Base-by-base conservation (phyloP, 2,888 invertebrate species). In the Chouioia cunea region DNA sequence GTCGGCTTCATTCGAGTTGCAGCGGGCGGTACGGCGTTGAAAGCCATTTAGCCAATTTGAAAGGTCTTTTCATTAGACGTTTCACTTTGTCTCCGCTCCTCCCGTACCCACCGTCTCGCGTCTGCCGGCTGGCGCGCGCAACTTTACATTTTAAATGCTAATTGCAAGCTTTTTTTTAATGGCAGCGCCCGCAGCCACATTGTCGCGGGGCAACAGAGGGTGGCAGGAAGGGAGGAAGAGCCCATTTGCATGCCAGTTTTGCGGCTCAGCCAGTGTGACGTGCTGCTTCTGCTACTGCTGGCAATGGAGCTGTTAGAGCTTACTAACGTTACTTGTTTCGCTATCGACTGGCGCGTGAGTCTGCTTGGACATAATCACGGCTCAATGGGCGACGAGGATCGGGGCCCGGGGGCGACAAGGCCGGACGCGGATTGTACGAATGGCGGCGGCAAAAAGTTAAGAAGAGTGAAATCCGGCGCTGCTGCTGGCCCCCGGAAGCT, bases 31-130 rank as follows among this genome's bases (percentile, higher is more conserved):
- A 65, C 79, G 76, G 78, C 77, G 74, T 80, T 83, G 83, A 84
- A 84, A 84, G 81, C 80, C 83, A 83, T 84, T 83, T 83, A 84
- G 82, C 81, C 81, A 81, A 83, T 83, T 81, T 79, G 80, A 84
- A 83, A 83, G 82, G 80, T 79, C 81, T 81, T 85, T 84, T 85
- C 84, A 84, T 83, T 83, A 82, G 81, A 82, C 82, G 79, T 82
- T 81, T 81, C 80, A 82, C 82, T 82, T 82, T 83, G 82, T 82
- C 79, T 79, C 80, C 75, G 67, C 52, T 47, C 50, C 73, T 64
- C 65, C 56, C 14, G 52, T 54, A 62, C 53, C 52, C 44, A 46
- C 62, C 71, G 56, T 64, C 63, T 66, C 65, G 53, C 65, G 53
- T 57, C 65, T 67, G 43, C 47, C 52, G 18, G 16, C 46, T 27